Evolutionary conservation across 2,888 invertebrate species (phyloP), one percentile per base, ranked within the genome.

Genomic region (Andrena fulva): DNA sequence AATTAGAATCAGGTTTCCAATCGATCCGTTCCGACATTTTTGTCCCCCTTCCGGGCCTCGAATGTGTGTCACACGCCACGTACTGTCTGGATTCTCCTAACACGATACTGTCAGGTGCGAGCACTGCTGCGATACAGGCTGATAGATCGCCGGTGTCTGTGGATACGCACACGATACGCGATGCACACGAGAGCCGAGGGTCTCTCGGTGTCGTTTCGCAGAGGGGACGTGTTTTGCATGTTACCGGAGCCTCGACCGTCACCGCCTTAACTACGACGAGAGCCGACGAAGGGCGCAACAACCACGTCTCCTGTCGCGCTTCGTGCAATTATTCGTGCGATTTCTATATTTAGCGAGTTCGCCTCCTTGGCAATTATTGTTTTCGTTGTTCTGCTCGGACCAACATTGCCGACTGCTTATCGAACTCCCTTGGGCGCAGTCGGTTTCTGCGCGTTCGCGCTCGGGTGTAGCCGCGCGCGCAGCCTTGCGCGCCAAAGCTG

Each of bases 111-210:
- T 77, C 63, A 62, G 63, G 27, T 77, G 72, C 27, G 60, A 80
- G 27, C 31, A 78, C 35, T 48, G 20, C 77, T 54, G 35, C 69
- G 56, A 56, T 52, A 64, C 56, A 35, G 27, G 24, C n/a, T 1
- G 33, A 35, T 52, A 29, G 42, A 6, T 64, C 20, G 27, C 33
- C 24, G 50, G 60, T 77, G 79, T 33, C 56, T 27, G 48, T 70
- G 16, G 35, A 77, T 91, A 92, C 92, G 85, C 86, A 92, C 92
- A 75, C 85, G 84, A 89, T 91, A 92, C 77, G 92, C 91, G 83
- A 92, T 91, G 85, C 89, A 86, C 66, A 91, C 89, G 76, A 92
- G 89, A 80, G 81, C 80, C 35, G 91, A 89, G 31, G 90, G 84
- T 62, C 70, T 84, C 62, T 87, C 76, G 56, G 35, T 73, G 71